Evolutionary conservation across 1,140 invertebrate genomes (phyloP).

Genomic region (Eupristina koningsbergeri): DNA sequence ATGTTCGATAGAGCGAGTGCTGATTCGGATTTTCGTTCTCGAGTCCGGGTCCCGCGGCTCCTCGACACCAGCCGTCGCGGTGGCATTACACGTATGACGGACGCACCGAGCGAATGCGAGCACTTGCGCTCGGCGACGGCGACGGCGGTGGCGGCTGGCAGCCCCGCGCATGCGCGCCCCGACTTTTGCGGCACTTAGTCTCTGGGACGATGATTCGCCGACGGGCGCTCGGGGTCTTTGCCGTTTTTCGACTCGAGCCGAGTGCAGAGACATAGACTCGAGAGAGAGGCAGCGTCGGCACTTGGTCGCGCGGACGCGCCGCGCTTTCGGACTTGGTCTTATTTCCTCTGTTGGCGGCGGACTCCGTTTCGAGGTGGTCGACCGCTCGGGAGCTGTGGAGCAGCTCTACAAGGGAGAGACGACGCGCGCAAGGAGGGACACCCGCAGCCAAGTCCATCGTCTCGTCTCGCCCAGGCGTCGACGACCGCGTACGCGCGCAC

Average conservation of each 20-base stretch:
- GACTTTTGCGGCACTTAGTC: slow-evolving; percentile 64
- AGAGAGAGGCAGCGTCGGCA: slow-evolving; percentile 35
- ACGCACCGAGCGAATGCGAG: no score
- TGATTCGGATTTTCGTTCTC: no score
- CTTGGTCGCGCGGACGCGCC: slow-evolving; percentile 37
- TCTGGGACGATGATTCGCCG: slow-evolving; percentile 47
- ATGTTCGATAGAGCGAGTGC: no score
- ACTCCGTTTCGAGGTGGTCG: slow-evolving; percentile 9
- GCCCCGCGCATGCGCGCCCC: slow-evolving; percentile 59
- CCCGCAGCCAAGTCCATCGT: slow-evolving; percentile 11
- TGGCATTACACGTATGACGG: no score
- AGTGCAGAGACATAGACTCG: slow-evolving; percentile 6
- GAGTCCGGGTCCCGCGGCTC: no score
- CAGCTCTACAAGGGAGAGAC: no score
- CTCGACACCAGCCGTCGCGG: no score
- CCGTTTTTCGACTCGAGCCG: slow-evolving; percentile 28
- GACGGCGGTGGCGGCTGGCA: background rate
- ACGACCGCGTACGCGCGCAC: background rate
- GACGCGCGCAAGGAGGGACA: no score
- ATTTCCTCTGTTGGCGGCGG: background rate
- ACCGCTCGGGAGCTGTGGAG: background rate
- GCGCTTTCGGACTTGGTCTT: slow-evolving; percentile 30
- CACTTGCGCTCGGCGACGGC: background rate
- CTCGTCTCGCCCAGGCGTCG: background rate
- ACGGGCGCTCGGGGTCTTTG: slow-evolving; percentile 35